phyloP scores from a whole-genome alignment of 1,140 invertebrate genomes.

The Pectinophora gossypiella region DNA sequence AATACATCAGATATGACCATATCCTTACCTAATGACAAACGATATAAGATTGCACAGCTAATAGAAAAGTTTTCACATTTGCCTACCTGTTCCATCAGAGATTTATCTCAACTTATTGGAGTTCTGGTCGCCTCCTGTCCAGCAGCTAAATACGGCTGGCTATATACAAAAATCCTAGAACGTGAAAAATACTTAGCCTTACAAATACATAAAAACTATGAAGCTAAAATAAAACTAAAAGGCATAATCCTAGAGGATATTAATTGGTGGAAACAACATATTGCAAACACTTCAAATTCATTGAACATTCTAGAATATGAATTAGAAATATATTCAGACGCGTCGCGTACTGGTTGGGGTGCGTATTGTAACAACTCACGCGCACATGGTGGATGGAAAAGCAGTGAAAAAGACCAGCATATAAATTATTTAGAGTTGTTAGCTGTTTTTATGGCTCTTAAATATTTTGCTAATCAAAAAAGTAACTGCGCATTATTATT shows the following conservation, averaged over 20 bases:
- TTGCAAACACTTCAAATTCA: background rate
- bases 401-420: background rate
- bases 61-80: background rate
- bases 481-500: background rate
- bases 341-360: background rate
- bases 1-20: background rate
- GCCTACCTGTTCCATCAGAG: background rate
- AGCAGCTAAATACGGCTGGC: background rate
- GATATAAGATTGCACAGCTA: background rate
- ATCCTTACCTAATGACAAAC: background rate
- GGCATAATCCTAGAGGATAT: background rate
- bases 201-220: background rate
- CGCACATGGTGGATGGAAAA: background rate
- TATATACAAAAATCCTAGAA: background rate
- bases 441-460: background rate
- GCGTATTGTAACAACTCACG: background rate
- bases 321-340: background rate
- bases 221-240: background rate
- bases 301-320: background rate
- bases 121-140: background rate
- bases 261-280: background rate
- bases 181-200: conserved; percentile 1
- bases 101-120: conserved; percentile 1
- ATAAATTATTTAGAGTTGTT: background rate
- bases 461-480: background rate